Conservation (phyloP, 2,113 vertebrate genomes). For the Morone saxatilis region DNA sequence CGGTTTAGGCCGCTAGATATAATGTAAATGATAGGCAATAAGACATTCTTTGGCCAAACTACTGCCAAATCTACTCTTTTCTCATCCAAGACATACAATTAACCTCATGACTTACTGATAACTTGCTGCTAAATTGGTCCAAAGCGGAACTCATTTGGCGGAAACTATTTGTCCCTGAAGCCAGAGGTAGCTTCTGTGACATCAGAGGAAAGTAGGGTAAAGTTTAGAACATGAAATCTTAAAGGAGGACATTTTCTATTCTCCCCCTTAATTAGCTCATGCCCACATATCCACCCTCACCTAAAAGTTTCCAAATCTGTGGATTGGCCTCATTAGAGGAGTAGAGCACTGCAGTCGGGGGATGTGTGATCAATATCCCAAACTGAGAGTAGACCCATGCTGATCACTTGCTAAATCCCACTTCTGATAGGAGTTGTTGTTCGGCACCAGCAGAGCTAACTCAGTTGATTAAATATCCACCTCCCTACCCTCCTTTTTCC, state of each 20-base stretch:
- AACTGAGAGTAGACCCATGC: constrained; percentile 64
- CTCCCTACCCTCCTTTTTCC: constrained; percentile 52
- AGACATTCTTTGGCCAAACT: constrained; percentile 15
- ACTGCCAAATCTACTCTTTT: constrained; percentile 34
- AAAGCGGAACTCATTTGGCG: constrained; percentile 70
- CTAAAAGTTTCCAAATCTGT: constrained; percentile 76
- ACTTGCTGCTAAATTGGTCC: constrained; percentile 68
- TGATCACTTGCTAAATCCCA: constrained; percentile 77
- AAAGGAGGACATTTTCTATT: constrained; percentile 65
- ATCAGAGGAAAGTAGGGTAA: constrained; percentile 76
- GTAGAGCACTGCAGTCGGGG: constrained; percentile 42
- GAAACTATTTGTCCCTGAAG: constrained; percentile 67
- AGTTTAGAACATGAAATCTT: constrained; percentile 65
- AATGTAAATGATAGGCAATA: constrained; percentile 53
- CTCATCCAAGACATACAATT: constrained; percentile 55
- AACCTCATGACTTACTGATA: constrained; percentile 60
- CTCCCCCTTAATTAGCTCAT: constrained; percentile 75
- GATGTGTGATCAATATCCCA: constrained; percentile 76
- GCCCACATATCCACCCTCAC: constrained; percentile 69
- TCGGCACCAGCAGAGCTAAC: constrained; percentile 72
- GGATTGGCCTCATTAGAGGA: constrained; percentile 78
- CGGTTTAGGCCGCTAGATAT: background rate
- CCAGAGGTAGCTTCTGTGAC: constrained; percentile 68
- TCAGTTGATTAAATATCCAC: constrained; percentile 79
- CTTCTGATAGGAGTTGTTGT: constrained; percentile 76